Percentiles rank a stretch among this genome's conserved stretches.
These are phyloP conservation scores for Oxyruncus cristatus DNA, from an alignment of 2,113 vertebrate genomes.

Conservation along the genomic window DNA sequence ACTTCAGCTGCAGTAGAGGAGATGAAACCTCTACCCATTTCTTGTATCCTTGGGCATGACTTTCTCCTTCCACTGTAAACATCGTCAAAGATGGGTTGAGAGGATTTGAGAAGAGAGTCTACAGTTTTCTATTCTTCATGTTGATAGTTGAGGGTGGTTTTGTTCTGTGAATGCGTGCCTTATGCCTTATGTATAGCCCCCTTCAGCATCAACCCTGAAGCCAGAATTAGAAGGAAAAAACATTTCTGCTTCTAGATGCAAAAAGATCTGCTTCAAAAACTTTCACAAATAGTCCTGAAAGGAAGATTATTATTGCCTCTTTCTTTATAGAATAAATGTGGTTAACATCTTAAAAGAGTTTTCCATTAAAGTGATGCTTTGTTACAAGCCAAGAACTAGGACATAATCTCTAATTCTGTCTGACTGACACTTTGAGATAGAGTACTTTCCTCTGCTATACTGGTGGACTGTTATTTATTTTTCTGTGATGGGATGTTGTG, in stretches of 20 bases:
- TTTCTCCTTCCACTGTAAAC: neutral
- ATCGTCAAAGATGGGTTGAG: neutral
- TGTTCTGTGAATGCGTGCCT: neutral
- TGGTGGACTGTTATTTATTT: neutral
- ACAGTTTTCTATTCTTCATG: neutral
- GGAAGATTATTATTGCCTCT: neutral
- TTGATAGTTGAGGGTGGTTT: neutral
- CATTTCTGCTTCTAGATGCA: neutral
- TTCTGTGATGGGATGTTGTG: neutral
- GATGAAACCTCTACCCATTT: neutral
- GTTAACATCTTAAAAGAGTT: neutral
- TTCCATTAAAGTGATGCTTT: neutral
- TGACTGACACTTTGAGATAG: neutral
- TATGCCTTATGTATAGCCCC: neutral
- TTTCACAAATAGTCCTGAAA: neutral
- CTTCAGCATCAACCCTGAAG: neutral
- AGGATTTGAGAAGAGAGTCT: neutral
- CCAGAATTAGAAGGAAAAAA: neutral
- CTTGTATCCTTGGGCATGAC: neutral
- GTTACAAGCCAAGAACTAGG: neutral
- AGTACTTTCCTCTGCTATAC: neutral
- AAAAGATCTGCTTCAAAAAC: neutral
- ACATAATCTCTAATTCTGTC: neutral
- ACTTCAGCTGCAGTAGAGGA: neutral
- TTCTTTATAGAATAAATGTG: neutral